Conservation (phyloP, 1,140 invertebrate species). For the Procambarus virginalis region DNA sequence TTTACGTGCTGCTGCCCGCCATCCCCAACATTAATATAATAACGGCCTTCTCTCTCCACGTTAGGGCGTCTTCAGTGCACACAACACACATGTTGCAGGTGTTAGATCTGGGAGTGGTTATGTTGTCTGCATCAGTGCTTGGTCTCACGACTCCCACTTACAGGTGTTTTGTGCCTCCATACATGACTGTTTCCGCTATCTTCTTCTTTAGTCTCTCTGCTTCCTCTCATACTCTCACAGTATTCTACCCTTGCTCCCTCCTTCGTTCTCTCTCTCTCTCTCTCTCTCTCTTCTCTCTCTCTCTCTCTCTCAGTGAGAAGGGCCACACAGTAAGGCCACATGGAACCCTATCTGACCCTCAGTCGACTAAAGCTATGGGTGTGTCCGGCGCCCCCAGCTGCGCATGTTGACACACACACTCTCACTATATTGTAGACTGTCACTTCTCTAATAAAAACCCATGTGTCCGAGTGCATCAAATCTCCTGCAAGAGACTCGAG, state of each 20-base stretch:
- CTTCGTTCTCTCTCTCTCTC: neutral
- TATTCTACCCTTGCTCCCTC: neutral
- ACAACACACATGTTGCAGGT: neutral
- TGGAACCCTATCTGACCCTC: too few relatives aligned
- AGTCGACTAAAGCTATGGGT: neutral
- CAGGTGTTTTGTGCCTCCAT: too few relatives aligned
- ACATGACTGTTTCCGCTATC: too few relatives aligned
- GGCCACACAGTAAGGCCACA: neutral
- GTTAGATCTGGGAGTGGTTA: neutral
- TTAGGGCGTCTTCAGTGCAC: neutral
- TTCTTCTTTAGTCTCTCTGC: too few relatives aligned
- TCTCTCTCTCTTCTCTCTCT: slow-evolving; percentile 17
- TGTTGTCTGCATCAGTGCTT: too few relatives aligned
- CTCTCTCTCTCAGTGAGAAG: neutral
- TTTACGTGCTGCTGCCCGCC: neutral
- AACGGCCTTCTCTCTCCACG: slow-evolving; percentile 17
- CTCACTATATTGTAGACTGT: too few relatives aligned
- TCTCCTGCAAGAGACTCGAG: neutral
- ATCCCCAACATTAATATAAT: slow-evolving; percentile 11
- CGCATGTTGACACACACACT: neutral
- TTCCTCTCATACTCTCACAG: neutral
- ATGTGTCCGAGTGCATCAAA: too few relatives aligned
- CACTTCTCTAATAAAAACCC: too few relatives aligned
- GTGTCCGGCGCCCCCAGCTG: neutral
- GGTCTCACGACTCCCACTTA: too few relatives aligned